Conservation (phyloP, 2,113 vertebrate species). For the Scophthalmus maximus region DNA sequence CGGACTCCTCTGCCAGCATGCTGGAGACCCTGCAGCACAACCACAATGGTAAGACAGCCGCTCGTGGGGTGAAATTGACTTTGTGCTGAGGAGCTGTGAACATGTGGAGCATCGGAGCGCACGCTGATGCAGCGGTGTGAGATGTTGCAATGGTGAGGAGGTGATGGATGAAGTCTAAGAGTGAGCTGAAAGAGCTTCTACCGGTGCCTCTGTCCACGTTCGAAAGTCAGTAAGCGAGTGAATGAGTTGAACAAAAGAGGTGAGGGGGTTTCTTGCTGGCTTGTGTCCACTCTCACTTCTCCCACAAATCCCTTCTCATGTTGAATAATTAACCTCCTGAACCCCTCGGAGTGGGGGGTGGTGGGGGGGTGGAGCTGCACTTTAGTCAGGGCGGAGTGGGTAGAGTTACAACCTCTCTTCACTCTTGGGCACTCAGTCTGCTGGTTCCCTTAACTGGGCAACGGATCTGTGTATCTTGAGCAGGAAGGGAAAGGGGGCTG, state of each 20-base stretch:
- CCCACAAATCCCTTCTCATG: constrained; percentile 58
- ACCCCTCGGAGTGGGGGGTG: constrained; percentile 40
- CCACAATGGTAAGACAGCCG: constrained; percentile 73
- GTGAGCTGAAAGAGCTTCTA: constrained; percentile 8
- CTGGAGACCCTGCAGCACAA: constrained; percentile 86
- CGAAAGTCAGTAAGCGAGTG: constrained; percentile 18
- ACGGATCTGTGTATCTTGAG: constrained; percentile 65
- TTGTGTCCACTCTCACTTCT: constrained; percentile 50
- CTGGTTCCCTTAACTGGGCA: constrained; percentile 61
- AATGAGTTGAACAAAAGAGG: constrained; percentile 44
- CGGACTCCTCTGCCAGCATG: constrained; percentile 70
- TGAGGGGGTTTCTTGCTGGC: constrained; percentile 33
- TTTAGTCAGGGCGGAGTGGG: constrained; percentile 59
- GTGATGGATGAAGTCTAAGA: constrained; percentile 9
- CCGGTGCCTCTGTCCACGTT: constrained; percentile 2
- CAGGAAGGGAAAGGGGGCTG: constrained; percentile 55
- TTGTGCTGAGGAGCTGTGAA: constrained; percentile 22
- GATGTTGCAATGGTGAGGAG: neutral
- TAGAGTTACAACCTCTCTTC: constrained; percentile 75
- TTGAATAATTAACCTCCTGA: constrained; percentile 79
- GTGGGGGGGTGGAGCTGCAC: constrained; percentile 53
- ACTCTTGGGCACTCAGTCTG: constrained; percentile 52
- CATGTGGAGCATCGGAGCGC: constrained; percentile 31
- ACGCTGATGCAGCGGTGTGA: constrained; percentile 9
- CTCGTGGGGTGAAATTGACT: constrained; percentile 2